Evolutionary conservation across 2,113 vertebrate species (phyloP), one percentile per base, ranked within the genome.

Genomic region (Nothobranchius furzeri): DNA sequence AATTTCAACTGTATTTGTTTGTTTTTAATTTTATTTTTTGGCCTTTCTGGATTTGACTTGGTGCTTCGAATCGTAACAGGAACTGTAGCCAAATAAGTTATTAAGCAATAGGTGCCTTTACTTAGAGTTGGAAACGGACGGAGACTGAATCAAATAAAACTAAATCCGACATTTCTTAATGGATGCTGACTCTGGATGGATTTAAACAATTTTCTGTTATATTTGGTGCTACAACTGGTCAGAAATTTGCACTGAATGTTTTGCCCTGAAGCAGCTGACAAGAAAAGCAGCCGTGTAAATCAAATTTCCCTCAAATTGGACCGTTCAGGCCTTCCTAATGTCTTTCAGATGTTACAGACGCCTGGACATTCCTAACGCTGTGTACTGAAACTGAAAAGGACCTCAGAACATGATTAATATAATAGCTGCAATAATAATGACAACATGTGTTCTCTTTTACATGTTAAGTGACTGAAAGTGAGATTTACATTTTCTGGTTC

Each of bases 31-130:
- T 48, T 13, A 6, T 49, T 54, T 15, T n/a, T 49, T 8, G 17
- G 15, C 15, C 20, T 13, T 53, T 53, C 48, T 71, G 36, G 30
- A 25, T 59, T 73, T 62, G 17, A 73, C 50, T 17, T 64, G 75
- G 61, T 86, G 73, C 78, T 84, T 59, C 40, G 35, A 55, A 30
- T 61, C 53, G 48, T 70, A 68, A 70, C 56, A 51, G 76, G 68
- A 60, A 70, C 50, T 30, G 45, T 14, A 66, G 68, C 61, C 58
- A 74, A 61, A 60, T 83, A 62, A 85, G 48, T 81, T 76, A 69
- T 86, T 80, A 25, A 64, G 63, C 64, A 46, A 65, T 0, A 24
- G 57, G 54, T 40, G 15, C 40, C 15, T 25, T 70, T 9, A 36
- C n/a, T 24, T 50, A 50, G 43, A n/a, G n/a, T 12, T 73, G 61